These are phyloP conservation scores for Zaprionus lachaisei DNA, from an alignment of 1,140 invertebrate genomes.

Conservation along the genomic window DNA sequence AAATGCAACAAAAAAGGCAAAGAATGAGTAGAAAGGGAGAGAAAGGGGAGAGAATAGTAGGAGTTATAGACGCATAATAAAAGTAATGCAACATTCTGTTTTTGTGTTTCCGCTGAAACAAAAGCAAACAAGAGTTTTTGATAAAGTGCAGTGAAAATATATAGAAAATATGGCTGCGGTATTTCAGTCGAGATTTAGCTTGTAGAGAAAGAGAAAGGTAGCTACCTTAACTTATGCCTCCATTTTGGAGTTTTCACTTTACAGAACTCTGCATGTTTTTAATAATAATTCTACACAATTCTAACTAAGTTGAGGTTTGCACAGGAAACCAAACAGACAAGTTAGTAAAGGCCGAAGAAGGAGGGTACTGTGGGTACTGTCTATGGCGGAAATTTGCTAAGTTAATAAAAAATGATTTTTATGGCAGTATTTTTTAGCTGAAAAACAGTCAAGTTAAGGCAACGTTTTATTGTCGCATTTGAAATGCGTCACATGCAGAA, in stretches of 20 bases:
- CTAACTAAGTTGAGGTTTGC: neutral
- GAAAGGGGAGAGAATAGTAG: neutral
- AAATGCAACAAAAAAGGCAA: constrained; percentile 1
- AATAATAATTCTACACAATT: neutral
- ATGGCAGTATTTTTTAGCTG: neutral
- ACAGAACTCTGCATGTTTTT: neutral
- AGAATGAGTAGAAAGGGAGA: neutral
- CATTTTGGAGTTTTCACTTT: constrained; percentile 12
- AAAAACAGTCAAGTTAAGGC: neutral
- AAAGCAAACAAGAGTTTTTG: constrained; percentile 27
- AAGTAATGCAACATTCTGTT: constrained; percentile 33
- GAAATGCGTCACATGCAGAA: constrained; percentile 1
- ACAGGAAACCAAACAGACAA: constrained; percentile 1
- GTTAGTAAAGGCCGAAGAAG: neutral
- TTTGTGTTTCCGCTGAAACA: constrained; percentile 34
- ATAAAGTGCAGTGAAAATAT: constrained; percentile 21
- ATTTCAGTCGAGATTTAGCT: neutral
- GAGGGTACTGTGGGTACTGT: neutral
- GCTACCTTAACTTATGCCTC: neutral
- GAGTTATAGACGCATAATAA: constrained; percentile 30
- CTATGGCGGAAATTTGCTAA: neutral
- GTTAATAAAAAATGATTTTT: constrained; percentile 2
- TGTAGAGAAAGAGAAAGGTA: neutral
- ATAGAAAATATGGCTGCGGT: constrained; percentile 13
- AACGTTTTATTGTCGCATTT: constrained; percentile 2